Percentiles rank a stretch among this genome's conserved stretches.
Evolutionary conservation across 23 tunicate species (phyloP).

Genomic region (Styela plicata): DNA sequence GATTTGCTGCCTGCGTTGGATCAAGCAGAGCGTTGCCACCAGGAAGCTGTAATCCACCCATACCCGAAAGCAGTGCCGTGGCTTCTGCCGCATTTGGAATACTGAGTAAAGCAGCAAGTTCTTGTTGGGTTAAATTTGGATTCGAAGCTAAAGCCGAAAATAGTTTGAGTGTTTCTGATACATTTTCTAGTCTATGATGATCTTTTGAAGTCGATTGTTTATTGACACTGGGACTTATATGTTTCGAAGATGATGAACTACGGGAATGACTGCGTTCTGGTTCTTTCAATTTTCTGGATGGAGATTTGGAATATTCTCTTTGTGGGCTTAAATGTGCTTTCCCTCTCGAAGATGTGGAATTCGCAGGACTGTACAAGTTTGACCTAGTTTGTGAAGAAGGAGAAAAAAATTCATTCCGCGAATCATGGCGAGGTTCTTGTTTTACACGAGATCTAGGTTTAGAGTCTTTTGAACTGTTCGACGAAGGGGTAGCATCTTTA

Average conservation of each 20-base stretch:
- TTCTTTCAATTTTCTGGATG: conserved; percentile 10
- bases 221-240: neutral
- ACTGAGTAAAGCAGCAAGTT: conserved; percentile 18
- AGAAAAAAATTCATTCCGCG: neutral
- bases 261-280: neutral
- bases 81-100: conserved; percentile 6
- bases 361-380: conserved; percentile 12
- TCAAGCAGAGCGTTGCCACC: neutral
- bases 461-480: neutral
- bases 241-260: neutral
- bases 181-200: conserved; percentile 6
- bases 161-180: conserved; percentile 25
- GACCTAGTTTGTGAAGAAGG: neutral
- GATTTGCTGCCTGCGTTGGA: neutral
- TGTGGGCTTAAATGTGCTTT: conserved; percentile 19
- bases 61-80: neutral
- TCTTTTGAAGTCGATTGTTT: neutral
- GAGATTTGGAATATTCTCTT: neutral
- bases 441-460: neutral
- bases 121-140: conserved; percentile 22
- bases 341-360: conserved; percentile 4
- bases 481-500: neutral
- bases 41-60: neutral
- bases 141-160: conserved; percentile 26
- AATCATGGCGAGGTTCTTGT: conserved; percentile 15